These are phyloP conservation scores for Maconellicoccus hirsutus DNA, from an alignment of 1,140 invertebrate species.

Conservation along the genomic window DNA sequence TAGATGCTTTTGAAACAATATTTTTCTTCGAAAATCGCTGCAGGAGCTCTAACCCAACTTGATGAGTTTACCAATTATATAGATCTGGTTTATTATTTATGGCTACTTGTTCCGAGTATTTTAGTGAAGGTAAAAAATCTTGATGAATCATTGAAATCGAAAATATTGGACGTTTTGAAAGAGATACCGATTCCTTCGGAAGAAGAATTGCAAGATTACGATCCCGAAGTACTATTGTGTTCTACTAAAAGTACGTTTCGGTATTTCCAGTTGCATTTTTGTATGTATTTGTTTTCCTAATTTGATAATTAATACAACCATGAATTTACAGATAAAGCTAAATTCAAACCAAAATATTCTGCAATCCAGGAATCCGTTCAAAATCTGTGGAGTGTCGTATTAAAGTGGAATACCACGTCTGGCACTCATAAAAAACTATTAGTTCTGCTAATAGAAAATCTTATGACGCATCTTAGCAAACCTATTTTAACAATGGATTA, in stretches of 20 bases:
- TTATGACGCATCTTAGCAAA: constrained; percentile 43
- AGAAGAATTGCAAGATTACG: constrained; percentile 2
- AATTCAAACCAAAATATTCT: constrained; percentile 4
- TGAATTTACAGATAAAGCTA: background rate
- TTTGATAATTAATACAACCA: background rate
- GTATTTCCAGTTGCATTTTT: background rate
- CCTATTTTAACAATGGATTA: constrained; percentile 83
- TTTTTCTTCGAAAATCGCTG: background rate
- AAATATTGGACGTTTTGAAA: background rate
- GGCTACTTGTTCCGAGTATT: background rate
- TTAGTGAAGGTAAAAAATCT: background rate
- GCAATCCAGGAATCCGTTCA: background rate
- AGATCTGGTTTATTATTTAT: constrained; percentile 6
- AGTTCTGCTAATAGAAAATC: constrained; percentile 24
- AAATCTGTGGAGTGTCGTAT: background rate
- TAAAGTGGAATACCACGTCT: background rate
- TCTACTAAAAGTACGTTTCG: background rate
- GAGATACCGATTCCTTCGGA: background rate
- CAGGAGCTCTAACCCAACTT: background rate
- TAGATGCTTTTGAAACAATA: constrained; percentile 5
- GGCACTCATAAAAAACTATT: constrained; percentile 23
- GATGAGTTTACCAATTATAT: constrained; percentile 17
- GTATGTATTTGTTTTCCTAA: background rate
- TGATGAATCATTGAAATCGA: background rate
- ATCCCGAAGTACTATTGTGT: background rate